These are phyloP conservation scores for Ibycter americanus DNA, from an alignment of 2,797 vertebrate species.

Conservation along the genomic window DNA sequence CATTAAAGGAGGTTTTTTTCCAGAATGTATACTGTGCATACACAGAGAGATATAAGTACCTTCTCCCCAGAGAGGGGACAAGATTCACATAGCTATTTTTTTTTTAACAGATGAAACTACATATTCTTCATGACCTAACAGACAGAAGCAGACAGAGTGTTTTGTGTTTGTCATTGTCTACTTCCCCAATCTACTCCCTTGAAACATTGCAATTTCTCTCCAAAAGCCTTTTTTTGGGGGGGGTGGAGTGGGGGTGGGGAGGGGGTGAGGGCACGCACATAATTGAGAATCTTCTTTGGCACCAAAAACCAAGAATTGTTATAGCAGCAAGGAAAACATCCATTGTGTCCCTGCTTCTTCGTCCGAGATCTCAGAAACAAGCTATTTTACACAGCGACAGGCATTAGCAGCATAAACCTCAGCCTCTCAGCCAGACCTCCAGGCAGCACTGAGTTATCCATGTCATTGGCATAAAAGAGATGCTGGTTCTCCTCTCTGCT, in stretches of 20 bases:
- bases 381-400: background rate
- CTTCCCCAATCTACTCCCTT: background rate
- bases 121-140: background rate
- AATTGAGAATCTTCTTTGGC: rapidly evolving
- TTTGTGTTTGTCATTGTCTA: background rate
- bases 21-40: no score
- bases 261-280: no score
- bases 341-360: background rate
- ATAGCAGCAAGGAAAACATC: background rate
- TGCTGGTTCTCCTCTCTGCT: rapidly evolving
- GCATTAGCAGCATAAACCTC: background rate
- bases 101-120: background rate
- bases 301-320: background rate
- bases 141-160: background rate
- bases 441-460: background rate
- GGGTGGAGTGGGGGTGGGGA: rapidly evolving
- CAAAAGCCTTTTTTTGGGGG: rapidly evolving
- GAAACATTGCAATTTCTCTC: background rate
- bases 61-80: background rate
- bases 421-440: background rate
- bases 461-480: background rate
- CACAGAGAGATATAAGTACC: background rate
- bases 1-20: background rate
- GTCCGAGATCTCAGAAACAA: background rate
- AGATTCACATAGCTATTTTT: background rate